phyloP scores from a whole-genome alignment of 2,113 vertebrate genomes.

The Zosterops borbonicus region DNA sequence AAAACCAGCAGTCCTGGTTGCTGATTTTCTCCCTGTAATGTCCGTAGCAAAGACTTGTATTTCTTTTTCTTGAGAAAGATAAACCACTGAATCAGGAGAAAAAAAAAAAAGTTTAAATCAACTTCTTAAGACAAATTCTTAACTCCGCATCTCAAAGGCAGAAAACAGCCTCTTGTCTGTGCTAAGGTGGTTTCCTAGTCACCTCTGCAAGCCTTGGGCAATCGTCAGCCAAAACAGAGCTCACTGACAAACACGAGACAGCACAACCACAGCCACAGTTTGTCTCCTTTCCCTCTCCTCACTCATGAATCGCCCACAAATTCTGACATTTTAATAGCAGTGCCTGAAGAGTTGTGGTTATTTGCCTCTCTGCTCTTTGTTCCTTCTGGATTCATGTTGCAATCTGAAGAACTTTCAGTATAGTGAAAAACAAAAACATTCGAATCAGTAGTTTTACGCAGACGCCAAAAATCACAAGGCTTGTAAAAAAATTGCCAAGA shows the following conservation, averaged over 20 bases:
- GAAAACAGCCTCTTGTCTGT: background rate
- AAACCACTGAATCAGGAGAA: background rate
- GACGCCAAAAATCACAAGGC: background rate
- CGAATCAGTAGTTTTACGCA: background rate
- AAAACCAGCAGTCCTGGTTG: background rate
- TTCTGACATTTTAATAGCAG: background rate
- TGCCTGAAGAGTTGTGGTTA: background rate
- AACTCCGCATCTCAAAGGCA: background rate
- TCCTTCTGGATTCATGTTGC: background rate
- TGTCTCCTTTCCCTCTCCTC: background rate
- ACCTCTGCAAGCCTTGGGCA: background rate
- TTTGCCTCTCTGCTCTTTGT: background rate
- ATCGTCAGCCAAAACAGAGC: background rate
- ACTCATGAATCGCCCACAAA: background rate
- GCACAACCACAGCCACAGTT: background rate
- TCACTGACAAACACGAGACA: background rate
- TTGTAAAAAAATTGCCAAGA: background rate
- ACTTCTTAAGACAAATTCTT: background rate
- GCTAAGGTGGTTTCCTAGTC: background rate
- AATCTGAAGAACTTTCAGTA: background rate
- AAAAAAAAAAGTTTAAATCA: background rate
- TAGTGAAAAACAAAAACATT: background rate
- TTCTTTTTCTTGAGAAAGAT: background rate
- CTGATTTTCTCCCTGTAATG: background rate
- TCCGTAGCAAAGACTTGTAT: background rate